phyloP scores from a whole-genome alignment of 2,888 invertebrate species.

The Chironomus tentans region DNA sequence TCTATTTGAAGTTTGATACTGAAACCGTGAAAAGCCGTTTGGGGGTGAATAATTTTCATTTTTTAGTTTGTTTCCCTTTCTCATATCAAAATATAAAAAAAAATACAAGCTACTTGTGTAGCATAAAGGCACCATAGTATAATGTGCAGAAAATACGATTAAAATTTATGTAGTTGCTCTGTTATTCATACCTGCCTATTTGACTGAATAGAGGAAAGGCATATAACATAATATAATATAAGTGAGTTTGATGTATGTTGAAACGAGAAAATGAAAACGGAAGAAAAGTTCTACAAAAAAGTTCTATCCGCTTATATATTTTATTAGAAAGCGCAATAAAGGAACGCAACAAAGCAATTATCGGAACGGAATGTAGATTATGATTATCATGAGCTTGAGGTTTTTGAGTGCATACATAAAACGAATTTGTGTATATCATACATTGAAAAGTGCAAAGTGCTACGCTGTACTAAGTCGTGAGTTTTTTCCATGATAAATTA shows the following conservation, averaged over 20 bases:
- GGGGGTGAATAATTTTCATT: background rate
- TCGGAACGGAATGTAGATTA: background rate
- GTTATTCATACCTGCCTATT: background rate
- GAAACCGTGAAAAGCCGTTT: conserved; percentile 1
- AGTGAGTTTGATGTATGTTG: background rate
- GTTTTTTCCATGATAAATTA: conserved; percentile 19
- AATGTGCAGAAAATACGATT: too few species aligned
- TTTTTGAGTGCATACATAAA: background rate
- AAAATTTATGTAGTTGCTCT: background rate
- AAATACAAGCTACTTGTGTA: too few species aligned
- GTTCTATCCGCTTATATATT: background rate
- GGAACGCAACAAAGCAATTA: conserved; percentile 23
- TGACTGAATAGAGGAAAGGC: background rate
- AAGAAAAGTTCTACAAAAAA: background rate
- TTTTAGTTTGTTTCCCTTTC: too few species aligned
- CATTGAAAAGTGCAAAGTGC: too few species aligned
- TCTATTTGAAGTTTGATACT: conserved; percentile 19
- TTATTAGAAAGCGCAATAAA: conserved; percentile 1
- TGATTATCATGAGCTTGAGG: background rate
- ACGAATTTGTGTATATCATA: background rate
- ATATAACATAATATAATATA: too few species aligned
- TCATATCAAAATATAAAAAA: background rate
- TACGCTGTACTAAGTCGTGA: too few species aligned
- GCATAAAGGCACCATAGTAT: too few species aligned
- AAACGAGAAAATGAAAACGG: background rate